Base-by-base conservation (phyloP, 2,113 vertebrate genomes). In the Nicator chloris region DNA sequence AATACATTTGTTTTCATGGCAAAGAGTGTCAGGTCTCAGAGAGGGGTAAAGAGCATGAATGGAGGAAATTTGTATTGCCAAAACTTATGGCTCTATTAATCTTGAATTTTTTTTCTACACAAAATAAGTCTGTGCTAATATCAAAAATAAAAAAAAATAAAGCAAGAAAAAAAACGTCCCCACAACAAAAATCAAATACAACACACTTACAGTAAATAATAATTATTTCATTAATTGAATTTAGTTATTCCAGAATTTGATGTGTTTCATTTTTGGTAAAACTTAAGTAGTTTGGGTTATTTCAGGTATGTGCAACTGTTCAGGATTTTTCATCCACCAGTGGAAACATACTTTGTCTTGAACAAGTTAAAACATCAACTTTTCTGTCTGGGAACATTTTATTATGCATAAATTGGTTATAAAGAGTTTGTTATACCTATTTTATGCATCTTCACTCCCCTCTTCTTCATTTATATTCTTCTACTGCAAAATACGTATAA, bases 361-460 rank as follows among this genome's bases (percentile, higher is more conserved):
- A 70, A 33, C 11, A 20, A n/a, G 24, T 23, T 71, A 79, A 64
- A 71, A n/a, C 6, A 45, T 42, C 8, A 56, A 35, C 4, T 70
- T 84, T 82, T 79, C 11, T 4, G 12, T 33, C 10, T 45, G 3
- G 51, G 7, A 3, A 50, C 2, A 9, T 54, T 59, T n/a, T 71
- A 5, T 73, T 50, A n/a, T 4, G 17, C 13, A 1, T 4, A 73
- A 63, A 11, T 47, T 54, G 6, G 0, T 66, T 42, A 31, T 15
- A 66, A 73, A 70, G 27, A 19, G 11, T 63, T 44, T 31, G 1
- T 56, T 65, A 33, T 31, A 37, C 53, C 8, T 77, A 73, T 72
- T 86, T 57, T 15, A 40, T n/a, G 5, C 13, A 77, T 15, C 8
- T 57, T 72, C 60, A 21, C 1, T 2, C 1, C 2, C 0, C 12